Evolutionary conservation across 1,140 invertebrate species (phyloP), one percentile per base, ranked within the genome.

Genomic region (Reticulitermes speratus): DNA sequence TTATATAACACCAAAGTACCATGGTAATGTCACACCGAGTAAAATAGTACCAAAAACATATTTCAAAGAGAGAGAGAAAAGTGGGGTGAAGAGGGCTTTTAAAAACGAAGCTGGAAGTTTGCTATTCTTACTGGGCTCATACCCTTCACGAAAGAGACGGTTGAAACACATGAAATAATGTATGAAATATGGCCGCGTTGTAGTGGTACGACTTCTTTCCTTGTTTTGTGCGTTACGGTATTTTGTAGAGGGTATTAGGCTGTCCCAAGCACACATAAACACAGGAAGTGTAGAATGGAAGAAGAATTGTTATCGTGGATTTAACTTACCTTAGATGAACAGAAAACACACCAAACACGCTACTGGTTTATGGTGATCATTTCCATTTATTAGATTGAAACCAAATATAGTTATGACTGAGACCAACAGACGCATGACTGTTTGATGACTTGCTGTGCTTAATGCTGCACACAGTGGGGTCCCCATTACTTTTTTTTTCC

Each of bases 1-100:
- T 75, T 75, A 75, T 75, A 14, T 75, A 75, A 75, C 65, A 75
- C 25, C 25, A 75, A 75, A 75, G 3, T 75, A 75, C 65, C 65
- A 30, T 6, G 65, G 65, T 75, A 75, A 75, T 30, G n/a, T 30
- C 65, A 75, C 65, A 75, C 65, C 25, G 25, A 75, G 65, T 75
- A 75, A 75, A 75, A 75, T 30, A 75, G 25, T 75, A 75, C 65
- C 65, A n/a, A 75, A 75, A 75, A 75, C 65, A 75, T 75, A 75
- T 75, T 75, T 75, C 65, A 75, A 7, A 30, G n/a, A 75, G n/a
- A 30, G n/a, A 30, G 38, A 38, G 5, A 38, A 38, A 38, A 38
- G 38, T 38, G 38, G 38, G 38, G 38, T 2, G 16, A n/a, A 30
- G n/a, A 6, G 16, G 16, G 65, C 65, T 75, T 75, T 75, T 30